Evolutionary conservation across 2,888 invertebrate species (phyloP).

Genomic region (Diplolepis rosae): DNA sequence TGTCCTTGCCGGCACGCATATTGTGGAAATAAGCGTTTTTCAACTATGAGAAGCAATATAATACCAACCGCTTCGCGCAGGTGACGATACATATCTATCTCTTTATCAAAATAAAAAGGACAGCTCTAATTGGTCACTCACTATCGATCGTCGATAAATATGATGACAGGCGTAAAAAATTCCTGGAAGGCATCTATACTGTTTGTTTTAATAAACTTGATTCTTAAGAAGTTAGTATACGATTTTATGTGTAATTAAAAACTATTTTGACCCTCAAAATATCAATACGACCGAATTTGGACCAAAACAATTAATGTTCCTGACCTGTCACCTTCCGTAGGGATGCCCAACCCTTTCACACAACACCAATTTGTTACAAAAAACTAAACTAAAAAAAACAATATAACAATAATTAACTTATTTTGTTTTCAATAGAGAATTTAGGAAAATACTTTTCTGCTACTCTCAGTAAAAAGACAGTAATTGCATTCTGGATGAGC

Average conservation of each 20-base stretch:
- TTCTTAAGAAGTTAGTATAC: not conserved
- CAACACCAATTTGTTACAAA: no score
- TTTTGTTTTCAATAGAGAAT: no score
- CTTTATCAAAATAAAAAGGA: slow-evolving; percentile 58
- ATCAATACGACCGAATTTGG: no score
- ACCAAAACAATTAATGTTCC: no score
- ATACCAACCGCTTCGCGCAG: slow-evolving; percentile 42
- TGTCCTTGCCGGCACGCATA: not conserved
- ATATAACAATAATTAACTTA: no score
- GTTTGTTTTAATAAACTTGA: not conserved
- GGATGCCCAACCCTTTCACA: no score
- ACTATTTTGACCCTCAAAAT: no score
- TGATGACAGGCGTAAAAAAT: slow-evolving; percentile 28
- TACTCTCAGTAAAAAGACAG: no score
- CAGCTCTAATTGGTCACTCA: slow-evolving; percentile 59
- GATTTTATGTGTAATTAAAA: no score
- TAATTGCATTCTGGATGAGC: no score
- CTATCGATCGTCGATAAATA: slow-evolving; percentile 60
- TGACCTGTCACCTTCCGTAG: no score
- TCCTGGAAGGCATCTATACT: not conserved
- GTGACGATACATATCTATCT: slow-evolving; percentile 63
- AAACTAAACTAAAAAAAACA: not conserved
- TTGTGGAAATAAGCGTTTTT: not conserved
- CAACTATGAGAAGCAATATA: slow-evolving; percentile 47
- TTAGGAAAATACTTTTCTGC: no score